phyloP scores from a whole-genome alignment of 2,888 invertebrate genomes.

The Keiferia lycopersicella region DNA sequence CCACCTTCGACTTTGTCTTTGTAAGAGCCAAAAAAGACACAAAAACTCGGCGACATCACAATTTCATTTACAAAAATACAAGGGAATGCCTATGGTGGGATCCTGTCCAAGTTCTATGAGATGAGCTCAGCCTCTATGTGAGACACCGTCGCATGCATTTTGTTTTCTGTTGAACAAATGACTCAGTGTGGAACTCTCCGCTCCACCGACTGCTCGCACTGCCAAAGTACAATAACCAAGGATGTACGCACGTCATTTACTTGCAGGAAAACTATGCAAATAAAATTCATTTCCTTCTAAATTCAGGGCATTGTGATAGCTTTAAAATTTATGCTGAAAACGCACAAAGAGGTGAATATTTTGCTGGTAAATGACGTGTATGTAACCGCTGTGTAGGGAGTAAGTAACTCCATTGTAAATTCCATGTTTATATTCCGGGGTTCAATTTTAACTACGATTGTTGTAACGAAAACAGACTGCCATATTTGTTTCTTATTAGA shows the following conservation, averaged over 20 bases:
- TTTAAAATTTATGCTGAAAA: neutral
- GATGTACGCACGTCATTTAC: neutral
- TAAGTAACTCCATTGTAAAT: conserved; percentile 2
- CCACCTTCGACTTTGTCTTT: too few species aligned
- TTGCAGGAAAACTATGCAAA: neutral
- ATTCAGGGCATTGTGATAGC: neutral
- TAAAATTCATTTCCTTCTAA: neutral
- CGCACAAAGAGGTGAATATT: neutral
- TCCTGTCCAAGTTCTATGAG: too few species aligned
- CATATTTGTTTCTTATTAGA: conserved; percentile 43
- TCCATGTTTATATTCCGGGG: conserved; percentile 15
- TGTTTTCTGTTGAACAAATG: neutral
- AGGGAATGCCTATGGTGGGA: too few species aligned
- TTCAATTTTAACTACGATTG: conserved; percentile 11
- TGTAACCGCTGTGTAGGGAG: neutral
- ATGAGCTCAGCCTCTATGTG: neutral
- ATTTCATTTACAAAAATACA: too few species aligned
- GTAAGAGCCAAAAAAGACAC: too few species aligned
- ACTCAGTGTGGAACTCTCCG: neutral
- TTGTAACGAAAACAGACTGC: conserved; percentile 53
- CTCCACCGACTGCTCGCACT: conserved; percentile 18
- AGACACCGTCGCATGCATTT: neutral
- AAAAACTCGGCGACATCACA: too few species aligned
- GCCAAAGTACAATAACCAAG: conserved; percentile 5
- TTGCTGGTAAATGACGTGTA: neutral